phyloP scores from a whole-genome alignment of 2,113 vertebrate genomes.

The Ivindomyrus marchei region DNA sequence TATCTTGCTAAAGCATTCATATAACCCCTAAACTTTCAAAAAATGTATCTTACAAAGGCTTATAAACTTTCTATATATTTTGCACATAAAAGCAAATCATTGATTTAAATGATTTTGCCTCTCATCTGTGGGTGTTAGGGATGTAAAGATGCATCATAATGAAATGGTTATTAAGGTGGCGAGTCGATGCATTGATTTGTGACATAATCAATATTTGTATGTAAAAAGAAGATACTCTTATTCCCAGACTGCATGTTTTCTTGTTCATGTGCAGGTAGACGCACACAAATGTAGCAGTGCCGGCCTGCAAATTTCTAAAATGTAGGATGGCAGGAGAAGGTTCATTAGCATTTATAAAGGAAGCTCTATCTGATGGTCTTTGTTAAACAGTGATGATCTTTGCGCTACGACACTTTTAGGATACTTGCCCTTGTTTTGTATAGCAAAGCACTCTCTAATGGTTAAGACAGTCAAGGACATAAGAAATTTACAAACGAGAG shows the following conservation, averaged over 20 bases:
- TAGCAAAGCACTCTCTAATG: not conserved
- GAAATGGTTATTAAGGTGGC: not conserved
- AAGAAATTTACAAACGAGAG: no score
- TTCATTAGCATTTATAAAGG: not conserved
- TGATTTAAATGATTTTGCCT: not conserved
- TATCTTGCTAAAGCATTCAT: not conserved
- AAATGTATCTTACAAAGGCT: not conserved
- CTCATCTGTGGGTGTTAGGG: not conserved
- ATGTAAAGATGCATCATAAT: not conserved
- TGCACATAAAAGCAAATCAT: not conserved
- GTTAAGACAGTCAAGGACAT: not conserved
- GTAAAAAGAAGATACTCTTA: not conserved
- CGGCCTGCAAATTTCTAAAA: not conserved
- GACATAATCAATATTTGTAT: not conserved
- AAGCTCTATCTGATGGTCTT: not conserved
- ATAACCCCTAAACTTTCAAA: not conserved
- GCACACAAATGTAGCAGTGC: not conserved
- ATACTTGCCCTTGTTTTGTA: not conserved
- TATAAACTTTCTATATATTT: not conserved
- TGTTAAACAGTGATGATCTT: not conserved
- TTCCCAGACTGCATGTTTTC: not conserved
- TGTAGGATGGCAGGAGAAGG: not conserved
- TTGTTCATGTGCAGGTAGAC: not conserved
- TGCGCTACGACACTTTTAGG: not conserved
- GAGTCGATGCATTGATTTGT: not conserved